A percentile compares a stretch with the other conserved stretches of the same genome.
Evolutionary conservation across 2,113 vertebrate species (phyloP).

Genomic region (Caranx ignobilis): DNA sequence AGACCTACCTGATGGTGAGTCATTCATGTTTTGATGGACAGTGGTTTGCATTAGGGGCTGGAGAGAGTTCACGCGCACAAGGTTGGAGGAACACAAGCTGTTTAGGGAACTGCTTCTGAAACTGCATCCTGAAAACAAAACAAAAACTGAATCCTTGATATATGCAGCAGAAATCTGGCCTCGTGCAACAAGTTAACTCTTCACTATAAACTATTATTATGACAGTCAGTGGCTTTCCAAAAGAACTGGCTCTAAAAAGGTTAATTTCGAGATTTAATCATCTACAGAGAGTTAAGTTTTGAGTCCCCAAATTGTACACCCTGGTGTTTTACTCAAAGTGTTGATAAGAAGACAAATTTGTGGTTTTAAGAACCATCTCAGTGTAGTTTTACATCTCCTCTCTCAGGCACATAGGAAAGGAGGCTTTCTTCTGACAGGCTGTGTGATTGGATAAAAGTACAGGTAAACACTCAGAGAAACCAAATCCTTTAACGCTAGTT

Average conservation of each 20-base stretch:
- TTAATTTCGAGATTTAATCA: neutral
- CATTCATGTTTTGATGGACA: constrained; percentile 22
- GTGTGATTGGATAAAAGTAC: too few relatives aligned
- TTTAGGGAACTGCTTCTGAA: constrained; percentile 12
- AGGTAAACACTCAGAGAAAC: too few relatives aligned
- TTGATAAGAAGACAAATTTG: too few relatives aligned
- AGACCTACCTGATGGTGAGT: constrained; percentile 36
- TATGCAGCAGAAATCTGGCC: neutral
- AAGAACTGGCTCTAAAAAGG: neutral
- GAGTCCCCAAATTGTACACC: too few relatives aligned
- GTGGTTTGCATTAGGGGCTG: constrained; percentile 12
- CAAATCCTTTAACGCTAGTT: too few relatives aligned
- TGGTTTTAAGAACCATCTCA: too few relatives aligned
- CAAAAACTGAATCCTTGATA: neutral
- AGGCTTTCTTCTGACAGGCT: too few relatives aligned
- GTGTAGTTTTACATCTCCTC: too few relatives aligned
- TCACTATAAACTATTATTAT: too few relatives aligned
- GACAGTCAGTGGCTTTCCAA: too few relatives aligned
- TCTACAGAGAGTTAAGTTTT: neutral
- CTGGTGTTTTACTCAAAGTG: too few relatives aligned
- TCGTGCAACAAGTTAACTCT: neutral
- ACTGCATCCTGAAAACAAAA: neutral
- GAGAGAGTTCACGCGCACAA: neutral
- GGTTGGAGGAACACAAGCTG: constrained; percentile 8
- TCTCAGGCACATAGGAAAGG: too few relatives aligned